Evolutionary conservation across 2,888 invertebrate genomes (phyloP).

Genomic region (Didymodactylos carnosus): DNA sequence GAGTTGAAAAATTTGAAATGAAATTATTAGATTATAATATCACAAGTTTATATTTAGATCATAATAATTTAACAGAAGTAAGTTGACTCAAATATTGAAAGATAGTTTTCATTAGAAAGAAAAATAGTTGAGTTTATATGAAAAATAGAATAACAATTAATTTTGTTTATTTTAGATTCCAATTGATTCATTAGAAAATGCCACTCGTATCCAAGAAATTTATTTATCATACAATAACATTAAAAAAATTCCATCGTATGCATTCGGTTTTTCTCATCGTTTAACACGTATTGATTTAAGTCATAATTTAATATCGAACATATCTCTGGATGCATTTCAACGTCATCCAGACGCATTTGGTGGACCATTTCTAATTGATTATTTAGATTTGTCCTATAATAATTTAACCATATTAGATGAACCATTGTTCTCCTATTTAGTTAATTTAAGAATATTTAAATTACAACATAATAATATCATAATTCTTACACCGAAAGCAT

Average conservation of each 20-base stretch:
- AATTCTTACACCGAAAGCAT: neutral
- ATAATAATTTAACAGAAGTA: no score
- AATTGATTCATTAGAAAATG: neutral
- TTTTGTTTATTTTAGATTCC: no score
- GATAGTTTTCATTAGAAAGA: no score
- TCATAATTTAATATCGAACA: neutral
- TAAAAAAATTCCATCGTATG: neutral
- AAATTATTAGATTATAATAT: no score
- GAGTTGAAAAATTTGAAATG: no score
- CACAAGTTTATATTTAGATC: neutral
- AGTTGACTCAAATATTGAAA: no score
- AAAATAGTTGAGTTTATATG: no score
- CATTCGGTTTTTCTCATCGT: neutral
- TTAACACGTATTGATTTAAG: neutral
- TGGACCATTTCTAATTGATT: conserved; percentile 1
- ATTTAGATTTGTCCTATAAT: neutral
- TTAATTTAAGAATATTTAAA: neutral
- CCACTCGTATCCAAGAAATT: neutral
- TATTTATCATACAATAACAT: neutral
- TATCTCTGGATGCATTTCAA: neutral
- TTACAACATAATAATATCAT: neutral
- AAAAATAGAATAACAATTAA: no score
- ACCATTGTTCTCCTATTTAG: neutral
- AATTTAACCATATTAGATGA: neutral
- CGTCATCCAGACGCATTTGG: neutral